phyloP scores from a whole-genome alignment of 2,888 invertebrate genomes.

The Nephrotoma flavescens region DNA sequence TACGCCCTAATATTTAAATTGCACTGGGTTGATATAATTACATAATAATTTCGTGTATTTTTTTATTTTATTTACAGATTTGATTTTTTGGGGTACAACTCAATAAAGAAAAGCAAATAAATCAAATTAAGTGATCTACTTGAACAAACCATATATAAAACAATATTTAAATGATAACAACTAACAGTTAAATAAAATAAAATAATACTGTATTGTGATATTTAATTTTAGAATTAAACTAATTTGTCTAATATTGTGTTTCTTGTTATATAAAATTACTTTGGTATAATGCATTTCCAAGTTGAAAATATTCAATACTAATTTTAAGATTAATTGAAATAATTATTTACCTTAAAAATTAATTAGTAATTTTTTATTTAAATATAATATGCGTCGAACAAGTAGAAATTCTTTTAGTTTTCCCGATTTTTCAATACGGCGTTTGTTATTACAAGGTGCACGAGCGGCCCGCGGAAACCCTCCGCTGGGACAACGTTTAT shows the following conservation, averaged over 20 bases:
- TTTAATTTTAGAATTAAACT: not conserved
- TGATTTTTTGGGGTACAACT: too few species aligned
- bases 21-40: too few species aligned
- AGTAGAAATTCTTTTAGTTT: constrained; percentile 3
- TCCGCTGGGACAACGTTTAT: constrained; percentile 16
- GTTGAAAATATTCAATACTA: not conserved
- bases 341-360: not conserved
- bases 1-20: too few species aligned
- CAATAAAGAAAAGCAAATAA: too few species aligned
- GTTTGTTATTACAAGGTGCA: constrained; percentile 17
- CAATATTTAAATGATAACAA: too few species aligned
- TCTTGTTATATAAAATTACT: not conserved
- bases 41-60: too few species aligned
- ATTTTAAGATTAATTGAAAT: not conserved
- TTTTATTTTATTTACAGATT: too few species aligned
- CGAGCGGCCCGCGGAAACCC: constrained; percentile 17
- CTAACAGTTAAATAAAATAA: not conserved
- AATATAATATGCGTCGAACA: not conserved
- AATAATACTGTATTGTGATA: not conserved
- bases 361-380: not conserved
- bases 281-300: not conserved
- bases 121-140: too few species aligned
- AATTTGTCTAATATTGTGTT: not conserved
- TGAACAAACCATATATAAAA: too few species aligned
- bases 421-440: constrained; percentile 17